Evolutionary conservation across 1,140 invertebrate genomes (phyloP).

Genomic region (Nasonia giraulti): DNA sequence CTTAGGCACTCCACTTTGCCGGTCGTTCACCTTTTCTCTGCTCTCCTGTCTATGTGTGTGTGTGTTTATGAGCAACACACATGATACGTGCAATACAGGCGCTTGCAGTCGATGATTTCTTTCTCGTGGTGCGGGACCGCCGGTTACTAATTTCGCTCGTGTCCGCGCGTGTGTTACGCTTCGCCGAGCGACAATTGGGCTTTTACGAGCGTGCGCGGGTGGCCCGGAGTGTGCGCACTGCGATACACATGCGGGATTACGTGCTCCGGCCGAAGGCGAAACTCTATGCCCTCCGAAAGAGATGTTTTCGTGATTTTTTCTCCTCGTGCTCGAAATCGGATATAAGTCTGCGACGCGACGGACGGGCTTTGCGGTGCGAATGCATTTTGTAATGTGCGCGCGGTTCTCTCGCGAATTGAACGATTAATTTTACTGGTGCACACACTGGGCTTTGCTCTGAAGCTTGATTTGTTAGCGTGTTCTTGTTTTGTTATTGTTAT

Average conservation of each 20-base stretch:
- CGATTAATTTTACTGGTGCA: too few relatives aligned
- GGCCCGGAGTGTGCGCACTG: not conserved
- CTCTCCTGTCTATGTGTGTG: not conserved
- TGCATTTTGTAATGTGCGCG: too few relatives aligned
- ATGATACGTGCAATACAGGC: not conserved
- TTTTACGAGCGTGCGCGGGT: not conserved
- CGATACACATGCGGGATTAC: not conserved
- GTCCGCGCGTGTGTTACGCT: not conserved
- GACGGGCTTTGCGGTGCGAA: too few relatives aligned
- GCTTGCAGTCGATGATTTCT: not conserved
- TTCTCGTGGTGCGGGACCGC: not conserved
- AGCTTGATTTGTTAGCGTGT: too few relatives aligned
- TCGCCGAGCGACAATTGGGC: not conserved
- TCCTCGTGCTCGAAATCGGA: not conserved
- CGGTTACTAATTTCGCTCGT: not conserved
- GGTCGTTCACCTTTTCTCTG: slow-evolving; percentile 61
- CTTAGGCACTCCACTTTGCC: slow-evolving; percentile 57
- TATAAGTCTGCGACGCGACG: not conserved
- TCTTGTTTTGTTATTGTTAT: too few relatives aligned
- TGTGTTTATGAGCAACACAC: not conserved
- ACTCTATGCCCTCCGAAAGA: not conserved
- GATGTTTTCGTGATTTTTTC: not conserved
- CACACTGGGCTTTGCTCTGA: too few relatives aligned
- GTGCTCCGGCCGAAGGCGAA: too few relatives aligned
- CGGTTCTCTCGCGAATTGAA: too few relatives aligned